Evolutionary conservation across 1,140 invertebrate species (phyloP).

Genomic region (Drosophila triauraria): DNA sequence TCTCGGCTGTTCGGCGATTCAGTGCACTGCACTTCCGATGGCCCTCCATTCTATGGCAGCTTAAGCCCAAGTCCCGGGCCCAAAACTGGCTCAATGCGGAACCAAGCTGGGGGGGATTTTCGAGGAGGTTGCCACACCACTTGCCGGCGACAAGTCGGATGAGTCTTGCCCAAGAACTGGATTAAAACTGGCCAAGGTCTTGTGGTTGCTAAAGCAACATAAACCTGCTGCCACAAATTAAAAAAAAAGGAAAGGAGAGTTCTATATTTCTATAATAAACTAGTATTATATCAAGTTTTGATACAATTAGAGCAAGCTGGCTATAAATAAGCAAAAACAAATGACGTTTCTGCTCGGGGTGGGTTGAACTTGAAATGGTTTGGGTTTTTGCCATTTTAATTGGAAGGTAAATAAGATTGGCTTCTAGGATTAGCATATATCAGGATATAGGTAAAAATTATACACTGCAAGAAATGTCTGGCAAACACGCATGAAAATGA

Average conservation of each 20-base stretch:
- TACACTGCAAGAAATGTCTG: background rate
- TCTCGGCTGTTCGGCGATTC: slow-evolving; percentile 36
- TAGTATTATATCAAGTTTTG: background rate
- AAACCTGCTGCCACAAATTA: background rate
- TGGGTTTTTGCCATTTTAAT: slow-evolving; percentile 6
- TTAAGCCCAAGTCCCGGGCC: background rate
- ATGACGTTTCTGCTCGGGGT: background rate
- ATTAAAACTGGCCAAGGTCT: slow-evolving; percentile 29
- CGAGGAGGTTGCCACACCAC: slow-evolving; percentile 34
- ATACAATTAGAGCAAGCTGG: slow-evolving; percentile 3
- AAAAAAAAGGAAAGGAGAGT: slow-evolving; percentile 3
- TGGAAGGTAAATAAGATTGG: background rate
- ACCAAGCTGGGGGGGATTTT: slow-evolving; percentile 17
- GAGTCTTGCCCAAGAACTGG: slow-evolving; percentile 35
- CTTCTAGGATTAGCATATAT: slow-evolving; percentile 4
- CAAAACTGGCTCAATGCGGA: slow-evolving; percentile 25
- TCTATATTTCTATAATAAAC: slow-evolving; percentile 18
- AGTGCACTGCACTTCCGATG: slow-evolving; percentile 30
- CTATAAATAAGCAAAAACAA: slow-evolving; percentile 11
- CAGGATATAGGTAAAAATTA: background rate
- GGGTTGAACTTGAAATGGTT: slow-evolving; percentile 29
- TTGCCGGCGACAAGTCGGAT: slow-evolving; percentile 27
- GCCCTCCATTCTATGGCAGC: slow-evolving; percentile 17
- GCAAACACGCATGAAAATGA: no score
- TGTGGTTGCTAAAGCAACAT: slow-evolving; percentile 6